These are phyloP conservation scores for Acrobasis repandana DNA, from an alignment of 2,888 invertebrate genomes.

Conservation along the genomic window DNA sequence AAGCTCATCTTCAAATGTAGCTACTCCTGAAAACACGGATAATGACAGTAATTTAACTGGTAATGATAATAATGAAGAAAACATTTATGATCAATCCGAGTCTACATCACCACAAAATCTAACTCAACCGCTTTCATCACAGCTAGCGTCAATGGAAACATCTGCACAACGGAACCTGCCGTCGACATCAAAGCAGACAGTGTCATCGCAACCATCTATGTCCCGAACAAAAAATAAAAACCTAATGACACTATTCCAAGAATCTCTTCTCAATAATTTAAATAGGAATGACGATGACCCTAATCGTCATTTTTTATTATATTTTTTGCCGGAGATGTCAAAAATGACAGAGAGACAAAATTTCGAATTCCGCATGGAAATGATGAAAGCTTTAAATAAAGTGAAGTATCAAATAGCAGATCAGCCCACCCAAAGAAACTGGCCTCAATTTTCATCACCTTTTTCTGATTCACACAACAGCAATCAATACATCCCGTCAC, in stretches of 20 bases:
- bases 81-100: conserved; percentile 24
- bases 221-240: conserved; percentile 29
- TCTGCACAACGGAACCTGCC: conserved; percentile 21
- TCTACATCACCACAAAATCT: conserved; percentile 20
- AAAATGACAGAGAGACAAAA: conserved; percentile 22
- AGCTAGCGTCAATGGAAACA: conserved; percentile 22
- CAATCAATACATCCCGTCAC: conserved; percentile 24
- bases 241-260: conserved; percentile 28
- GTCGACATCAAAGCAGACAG: conserved; percentile 25
- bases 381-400: conserved; percentile 28
- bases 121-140: conserved; percentile 21
- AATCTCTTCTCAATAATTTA: conserved; percentile 30
- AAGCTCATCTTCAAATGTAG: conserved; percentile 23
- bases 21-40: conserved; percentile 22
- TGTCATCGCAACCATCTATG: conserved; percentile 27
- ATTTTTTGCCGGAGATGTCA: conserved; percentile 27
- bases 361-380: conserved; percentile 27
- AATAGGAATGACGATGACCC: conserved; percentile 23
- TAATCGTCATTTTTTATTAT: conserved; percentile 27
- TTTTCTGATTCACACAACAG: conserved; percentile 23
- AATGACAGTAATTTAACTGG: conserved; percentile 23
- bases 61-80: conserved; percentile 20
- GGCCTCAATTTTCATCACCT: conserved; percentile 24
- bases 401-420: conserved; percentile 28
- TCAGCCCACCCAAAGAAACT: conserved; percentile 22